Evolutionary conservation across 2,888 invertebrate species (phyloP), one percentile per base, ranked within the genome.

Genomic region (Sycophila texana): DNA sequence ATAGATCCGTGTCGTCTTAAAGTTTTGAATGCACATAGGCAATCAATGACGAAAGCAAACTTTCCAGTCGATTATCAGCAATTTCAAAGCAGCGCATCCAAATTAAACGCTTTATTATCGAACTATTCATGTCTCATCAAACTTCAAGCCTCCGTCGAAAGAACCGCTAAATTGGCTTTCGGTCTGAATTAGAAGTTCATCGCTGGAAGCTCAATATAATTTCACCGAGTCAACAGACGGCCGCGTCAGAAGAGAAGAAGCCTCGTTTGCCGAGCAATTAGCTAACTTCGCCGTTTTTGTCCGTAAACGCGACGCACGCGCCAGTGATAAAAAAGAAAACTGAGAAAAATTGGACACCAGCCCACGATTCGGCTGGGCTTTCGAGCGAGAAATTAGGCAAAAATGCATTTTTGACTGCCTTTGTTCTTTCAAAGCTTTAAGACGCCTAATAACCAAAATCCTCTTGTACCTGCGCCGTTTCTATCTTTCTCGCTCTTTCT

Each of bases 401-500:
- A 13, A 60, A 53, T 47, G 58, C 20, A 67, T 68, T 66, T 66
- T 20, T 68, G 14, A 10, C 14, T 49, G 26, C 49, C 55, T 51
- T 30, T 60, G 51, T 55, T 58, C 67, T 78, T 79, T 81, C 81
- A 63, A 81, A 81, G 78, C 81, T 73, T 68, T 79, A 75, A 81
- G 81, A 81, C 79, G 74, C 63, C 60, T 65, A 61, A 60, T 72
- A 74, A 66, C 67, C 65, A 65, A 39, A 26, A 22, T 77, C 20
- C 65, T 51, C 51, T 55, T 58, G 20, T 30, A 58, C 65, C 58
- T 57, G 16, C 39, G 22, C 57, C 30, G 12, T 49, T 65, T 57
- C 47, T 22, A 26, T 67, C 39, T 60, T 53, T 74, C 65, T 65
- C 22, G 55, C 58, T 67, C 16, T 13, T 47, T 12, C 55, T 18